Evolutionary conservation across 1,140 invertebrate genomes (phyloP).

Genomic region (Sipha flava): DNA sequence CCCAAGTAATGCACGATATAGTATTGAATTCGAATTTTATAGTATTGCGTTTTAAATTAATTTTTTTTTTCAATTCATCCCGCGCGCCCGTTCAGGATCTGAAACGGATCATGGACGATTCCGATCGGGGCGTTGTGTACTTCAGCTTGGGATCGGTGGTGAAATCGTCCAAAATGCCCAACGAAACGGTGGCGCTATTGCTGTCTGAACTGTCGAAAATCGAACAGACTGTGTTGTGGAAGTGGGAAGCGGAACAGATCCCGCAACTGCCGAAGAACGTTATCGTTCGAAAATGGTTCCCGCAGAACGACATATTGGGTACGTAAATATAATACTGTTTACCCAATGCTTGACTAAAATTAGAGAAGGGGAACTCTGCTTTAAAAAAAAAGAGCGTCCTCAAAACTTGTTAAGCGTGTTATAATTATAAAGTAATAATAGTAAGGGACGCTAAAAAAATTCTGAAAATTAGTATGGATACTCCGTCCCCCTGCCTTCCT

Average conservation of each 20-base stretch:
- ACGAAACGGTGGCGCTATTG: constrained; percentile 37
- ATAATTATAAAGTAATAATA: no score
- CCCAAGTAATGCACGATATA: constrained; percentile 17
- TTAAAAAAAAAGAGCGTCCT: no score
- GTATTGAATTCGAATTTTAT: background rate
- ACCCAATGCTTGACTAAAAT: no score
- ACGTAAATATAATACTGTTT: no score
- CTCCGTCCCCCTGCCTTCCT: no score
- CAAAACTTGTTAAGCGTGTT: no score
- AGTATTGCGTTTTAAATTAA: no score
- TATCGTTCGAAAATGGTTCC: constrained; percentile 52
- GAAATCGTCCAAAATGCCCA: constrained; percentile 37
- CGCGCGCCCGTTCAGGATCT: background rate
- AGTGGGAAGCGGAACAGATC: constrained; percentile 48
- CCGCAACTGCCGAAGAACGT: constrained; percentile 50
- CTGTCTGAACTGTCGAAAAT: constrained; percentile 42
- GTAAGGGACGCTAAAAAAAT: no score
- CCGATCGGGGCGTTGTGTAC: constrained; percentile 41
- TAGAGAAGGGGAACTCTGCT: no score
- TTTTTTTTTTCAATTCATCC: background rate
- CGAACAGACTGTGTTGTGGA: constrained; percentile 51
- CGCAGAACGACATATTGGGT: constrained; percentile 57
- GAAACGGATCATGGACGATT: background rate
- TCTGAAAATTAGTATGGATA: no score
- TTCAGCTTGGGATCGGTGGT: constrained; percentile 44